These are phyloP conservation scores for Oncorhynchus keta DNA, from an alignment of 2,113 vertebrate species.

Conservation along the genomic window DNA sequence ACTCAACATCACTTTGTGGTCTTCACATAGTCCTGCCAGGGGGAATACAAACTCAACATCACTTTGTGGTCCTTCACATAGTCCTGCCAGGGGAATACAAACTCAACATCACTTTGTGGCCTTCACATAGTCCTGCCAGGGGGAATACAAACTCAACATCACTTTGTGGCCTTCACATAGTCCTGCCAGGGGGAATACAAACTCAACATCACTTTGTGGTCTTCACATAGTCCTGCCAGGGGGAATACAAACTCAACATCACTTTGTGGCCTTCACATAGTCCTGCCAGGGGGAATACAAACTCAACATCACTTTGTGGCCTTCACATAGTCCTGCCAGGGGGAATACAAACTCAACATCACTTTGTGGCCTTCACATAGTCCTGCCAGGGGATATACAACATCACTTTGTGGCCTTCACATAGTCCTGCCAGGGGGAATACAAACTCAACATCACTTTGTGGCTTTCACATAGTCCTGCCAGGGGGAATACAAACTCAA, in stretches of 20 bases:
- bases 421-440: constrained; percentile 79
- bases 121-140: constrained; percentile 37
- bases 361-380: constrained; percentile 86
- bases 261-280: constrained; percentile 86
- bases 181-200: constrained; percentile 71
- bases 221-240: constrained; percentile 91
- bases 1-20: no score
- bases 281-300: constrained; percentile 71
- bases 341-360: no score
- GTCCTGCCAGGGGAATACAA: constrained; percentile 70
- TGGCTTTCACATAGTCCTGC: constrained; percentile 95
- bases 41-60: no score
- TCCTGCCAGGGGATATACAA: constrained; percentile 71
- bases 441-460: no score
- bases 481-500: constrained; percentile 10
- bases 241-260: no score
- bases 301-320: constrained; percentile 57
- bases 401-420: constrained; percentile 80
- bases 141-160: no score
- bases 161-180: constrained; percentile 76
- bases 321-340: constrained; percentile 91
- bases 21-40: constrained; percentile 70
- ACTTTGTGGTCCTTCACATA: no score
- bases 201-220: constrained; percentile 58
- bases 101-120: no score